Evolutionary conservation across 2,888 invertebrate species (phyloP).

Genomic region (Drosophila mayaguana): DNA sequence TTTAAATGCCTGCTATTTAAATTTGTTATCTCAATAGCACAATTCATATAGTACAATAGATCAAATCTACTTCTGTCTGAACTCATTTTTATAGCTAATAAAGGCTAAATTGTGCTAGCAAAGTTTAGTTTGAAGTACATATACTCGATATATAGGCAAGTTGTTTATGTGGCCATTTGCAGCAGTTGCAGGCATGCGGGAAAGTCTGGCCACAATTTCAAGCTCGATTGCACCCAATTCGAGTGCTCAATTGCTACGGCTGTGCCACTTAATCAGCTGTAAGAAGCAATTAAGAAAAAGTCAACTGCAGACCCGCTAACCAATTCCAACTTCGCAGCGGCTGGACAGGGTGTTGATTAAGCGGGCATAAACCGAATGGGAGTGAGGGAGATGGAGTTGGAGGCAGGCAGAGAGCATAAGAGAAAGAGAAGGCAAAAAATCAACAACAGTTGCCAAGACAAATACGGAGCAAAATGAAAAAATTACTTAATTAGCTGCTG

Average conservation of each 20-base stretch:
- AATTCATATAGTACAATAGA: too few relatives aligned
- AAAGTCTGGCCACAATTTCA: conserved; percentile 54
- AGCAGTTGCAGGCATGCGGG: conserved; percentile 7
- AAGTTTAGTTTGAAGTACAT: too few relatives aligned
- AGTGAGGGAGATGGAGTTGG: not conserved
- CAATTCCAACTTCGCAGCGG: conserved; percentile 46
- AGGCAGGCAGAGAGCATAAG: not conserved
- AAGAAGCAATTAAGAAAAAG: conserved; percentile 73
- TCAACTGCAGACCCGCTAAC: conserved; percentile 66
- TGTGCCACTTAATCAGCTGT: conserved; percentile 62
- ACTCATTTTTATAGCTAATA: too few relatives aligned
- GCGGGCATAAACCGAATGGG: conserved; percentile 53
- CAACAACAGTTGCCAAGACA: conserved; percentile 40
- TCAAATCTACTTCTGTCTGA: too few relatives aligned
- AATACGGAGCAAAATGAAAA: conserved; percentile 49
- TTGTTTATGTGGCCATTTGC: conserved; percentile 21
- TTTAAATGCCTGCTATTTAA: too few relatives aligned
- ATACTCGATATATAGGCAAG: not conserved
- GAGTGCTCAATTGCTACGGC: conserved; percentile 42
- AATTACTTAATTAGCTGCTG: conserved; percentile 79
- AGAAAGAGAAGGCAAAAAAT: conserved; percentile 24
- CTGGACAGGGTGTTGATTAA: conserved; percentile 69
- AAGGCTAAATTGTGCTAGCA: too few relatives aligned
- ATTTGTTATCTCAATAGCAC: too few relatives aligned
- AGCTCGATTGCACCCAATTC: conserved; percentile 60